A percentile compares a stretch with the other conserved stretches of the same genome.
These are phyloP conservation scores for Neoseiulus cucumeris DNA, from an alignment of 1,140 invertebrate species.

Conservation along the genomic window DNA sequence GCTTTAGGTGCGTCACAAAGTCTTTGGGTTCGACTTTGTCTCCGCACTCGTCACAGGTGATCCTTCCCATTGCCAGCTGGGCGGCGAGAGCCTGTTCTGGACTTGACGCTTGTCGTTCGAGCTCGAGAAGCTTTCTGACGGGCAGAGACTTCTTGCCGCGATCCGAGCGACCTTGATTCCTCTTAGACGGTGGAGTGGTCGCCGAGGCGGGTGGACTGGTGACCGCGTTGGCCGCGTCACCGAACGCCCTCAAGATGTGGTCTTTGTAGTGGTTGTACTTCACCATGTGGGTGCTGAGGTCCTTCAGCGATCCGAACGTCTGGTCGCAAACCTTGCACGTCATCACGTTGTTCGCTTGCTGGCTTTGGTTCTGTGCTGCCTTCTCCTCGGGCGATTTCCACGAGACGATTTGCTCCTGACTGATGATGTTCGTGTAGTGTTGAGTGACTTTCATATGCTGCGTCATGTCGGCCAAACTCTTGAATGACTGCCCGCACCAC, in stretches of 20 bases:
- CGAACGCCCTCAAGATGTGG: conserved; percentile 76
- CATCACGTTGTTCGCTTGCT: conserved; percentile 72
- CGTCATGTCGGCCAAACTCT: conserved; percentile 84
- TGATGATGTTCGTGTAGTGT: conserved; percentile 93
- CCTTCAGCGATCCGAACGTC: conserved; percentile 80
- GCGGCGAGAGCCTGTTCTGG: conserved; percentile 31
- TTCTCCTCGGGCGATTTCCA: conserved; percentile 75
- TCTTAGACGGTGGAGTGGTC: neutral
- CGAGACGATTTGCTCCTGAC: conserved; percentile 84
- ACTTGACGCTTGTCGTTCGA: conserved; percentile 39
- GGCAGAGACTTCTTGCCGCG: conserved; percentile 63
- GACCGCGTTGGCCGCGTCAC: conserved; percentile 34
- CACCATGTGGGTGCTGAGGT: conserved; percentile 94
- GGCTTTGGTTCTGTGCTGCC: conserved; percentile 26
- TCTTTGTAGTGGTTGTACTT: conserved; percentile 94
- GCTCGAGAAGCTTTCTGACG: conserved; percentile 65
- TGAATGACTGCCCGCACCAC: conserved; percentile 94
- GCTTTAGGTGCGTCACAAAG: conserved; percentile 73
- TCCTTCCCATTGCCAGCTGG: conserved; percentile 36
- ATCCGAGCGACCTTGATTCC: neutral
- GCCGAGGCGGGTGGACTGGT: neutral
- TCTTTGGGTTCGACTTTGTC: conserved; percentile 78
- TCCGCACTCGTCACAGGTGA: conserved; percentile 86
- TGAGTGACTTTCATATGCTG: conserved; percentile 96
- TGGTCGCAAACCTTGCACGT: conserved; percentile 95